Percentiles rank a stretch among this genome's conserved stretches.
Evolutionary conservation across 1,140 invertebrate species (phyloP).

Genomic region (Hydropsyche tenuis): DNA sequence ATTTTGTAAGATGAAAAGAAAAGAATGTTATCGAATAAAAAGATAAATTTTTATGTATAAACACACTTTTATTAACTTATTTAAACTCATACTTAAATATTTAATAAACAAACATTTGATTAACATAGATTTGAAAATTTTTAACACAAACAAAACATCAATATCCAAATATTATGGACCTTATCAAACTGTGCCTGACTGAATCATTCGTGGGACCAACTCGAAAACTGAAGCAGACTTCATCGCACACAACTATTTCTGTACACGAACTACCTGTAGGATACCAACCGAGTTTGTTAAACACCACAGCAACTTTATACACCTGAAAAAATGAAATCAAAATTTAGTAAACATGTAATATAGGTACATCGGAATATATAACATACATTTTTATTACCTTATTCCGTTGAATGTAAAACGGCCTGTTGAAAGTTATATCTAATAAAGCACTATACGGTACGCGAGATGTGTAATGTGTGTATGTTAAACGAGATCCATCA

Average conservation of each 20-base stretch:
- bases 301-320: slow-evolving; percentile 80
- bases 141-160: slow-evolving; percentile 35
- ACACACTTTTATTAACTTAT: no score
- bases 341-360: neutral
- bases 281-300: slow-evolving; percentile 81
- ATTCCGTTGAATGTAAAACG: slow-evolving; percentile 75
- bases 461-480: slow-evolving; percentile 79
- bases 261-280: slow-evolving; percentile 74
- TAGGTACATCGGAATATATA: neutral
- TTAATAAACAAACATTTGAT: no score
- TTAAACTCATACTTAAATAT: no score
- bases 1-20: no score
- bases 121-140: no score
- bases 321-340: slow-evolving; percentile 58
- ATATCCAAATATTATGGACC: slow-evolving; percentile 74
- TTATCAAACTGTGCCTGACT: slow-evolving; percentile 74
- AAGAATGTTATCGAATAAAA: no score
- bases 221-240: slow-evolving; percentile 76
- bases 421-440: slow-evolving; percentile 80
- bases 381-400: slow-evolving; percentile 61
- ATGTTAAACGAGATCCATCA: slow-evolving; percentile 76
- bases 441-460: slow-evolving; percentile 71
- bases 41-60: no score
- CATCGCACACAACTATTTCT: slow-evolving; percentile 66
- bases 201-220: slow-evolving; percentile 71